phyloP scores from a whole-genome alignment of 1,140 invertebrate species.

The Drosophila murphyi region DNA sequence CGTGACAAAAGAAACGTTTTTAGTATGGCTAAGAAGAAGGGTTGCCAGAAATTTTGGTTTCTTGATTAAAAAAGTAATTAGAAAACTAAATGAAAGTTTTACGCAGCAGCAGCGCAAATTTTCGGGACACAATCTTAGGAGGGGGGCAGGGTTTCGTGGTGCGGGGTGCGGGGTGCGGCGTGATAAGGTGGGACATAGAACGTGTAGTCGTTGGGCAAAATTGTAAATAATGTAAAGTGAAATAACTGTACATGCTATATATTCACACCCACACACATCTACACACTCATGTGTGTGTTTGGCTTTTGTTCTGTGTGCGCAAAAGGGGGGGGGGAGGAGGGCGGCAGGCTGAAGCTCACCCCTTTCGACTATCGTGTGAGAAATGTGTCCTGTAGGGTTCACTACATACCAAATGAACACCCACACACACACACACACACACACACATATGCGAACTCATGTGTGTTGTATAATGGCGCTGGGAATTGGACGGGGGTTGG shows the following conservation, averaged over 20 bases:
- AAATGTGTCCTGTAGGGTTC: conserved; percentile 78
- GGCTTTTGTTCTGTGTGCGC: conserved; percentile 61
- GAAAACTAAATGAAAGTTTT: conserved; percentile 83
- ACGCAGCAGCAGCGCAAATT: conserved; percentile 39
- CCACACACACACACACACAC: conserved; percentile 36
- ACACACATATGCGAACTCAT: conserved; percentile 7
- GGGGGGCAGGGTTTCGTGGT: no score
- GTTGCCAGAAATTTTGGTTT: conserved; percentile 67
- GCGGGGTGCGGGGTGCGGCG: neutral
- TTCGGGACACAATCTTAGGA: no score
- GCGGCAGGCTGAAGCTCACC: conserved; percentile 42
- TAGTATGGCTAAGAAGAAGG: conserved; percentile 17
- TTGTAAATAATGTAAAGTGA: conserved; percentile 79
- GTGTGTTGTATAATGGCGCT: conserved; percentile 50
- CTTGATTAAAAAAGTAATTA: conserved; percentile 83
- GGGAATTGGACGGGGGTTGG: conserved; percentile 39
- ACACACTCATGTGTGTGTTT: conserved; percentile 25
- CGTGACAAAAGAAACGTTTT: conserved; percentile 7
- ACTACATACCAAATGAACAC: conserved; percentile 77
- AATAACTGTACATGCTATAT: conserved; percentile 74
- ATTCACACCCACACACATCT: conserved; percentile 44
- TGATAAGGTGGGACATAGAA: neutral
- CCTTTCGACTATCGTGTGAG: conserved; percentile 60
- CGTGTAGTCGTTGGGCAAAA: conserved; percentile 55
- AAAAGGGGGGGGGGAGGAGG: neutral